These are phyloP conservation scores for Drosophila oshimai DNA, from an alignment of 1,140 invertebrate species.

Conservation along the genomic window DNA sequence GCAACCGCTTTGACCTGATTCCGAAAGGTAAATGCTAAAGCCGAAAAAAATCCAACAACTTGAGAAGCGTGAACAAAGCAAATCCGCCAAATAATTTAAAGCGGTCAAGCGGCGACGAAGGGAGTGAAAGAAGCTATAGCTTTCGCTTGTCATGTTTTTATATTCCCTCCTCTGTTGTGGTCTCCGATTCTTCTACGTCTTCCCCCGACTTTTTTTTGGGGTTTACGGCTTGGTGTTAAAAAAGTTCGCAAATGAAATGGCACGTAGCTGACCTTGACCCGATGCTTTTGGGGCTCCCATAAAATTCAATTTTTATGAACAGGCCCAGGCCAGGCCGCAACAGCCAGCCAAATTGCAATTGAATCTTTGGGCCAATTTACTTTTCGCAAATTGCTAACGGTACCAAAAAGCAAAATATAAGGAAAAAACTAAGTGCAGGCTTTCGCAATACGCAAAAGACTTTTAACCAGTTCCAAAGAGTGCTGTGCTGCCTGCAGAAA, in stretches of 20 bases:
- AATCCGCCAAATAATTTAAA: slow-evolving; percentile 53
- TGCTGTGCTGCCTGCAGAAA: slow-evolving; percentile 13
- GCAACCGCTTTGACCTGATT: slow-evolving; percentile 79
- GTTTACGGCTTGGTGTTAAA: slow-evolving; percentile 39
- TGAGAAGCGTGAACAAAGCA: slow-evolving; percentile 59
- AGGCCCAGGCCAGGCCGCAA: background rate
- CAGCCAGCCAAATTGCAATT: slow-evolving; percentile 43
- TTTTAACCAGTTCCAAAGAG: slow-evolving; percentile 28
- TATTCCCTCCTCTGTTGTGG: slow-evolving; percentile 9
- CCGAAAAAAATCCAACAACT: slow-evolving; percentile 22
- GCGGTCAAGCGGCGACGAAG: slow-evolving; percentile 31
- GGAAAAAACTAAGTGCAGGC: slow-evolving; percentile 21
- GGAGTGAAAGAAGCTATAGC: slow-evolving; percentile 18
- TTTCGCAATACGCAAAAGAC: slow-evolving; percentile 42
- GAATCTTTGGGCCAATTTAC: slow-evolving; percentile 61
- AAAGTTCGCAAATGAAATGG: slow-evolving; percentile 67
- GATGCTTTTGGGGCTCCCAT: slow-evolving; percentile 46
- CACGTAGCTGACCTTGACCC: slow-evolving; percentile 78
- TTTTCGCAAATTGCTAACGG: slow-evolving; percentile 76
- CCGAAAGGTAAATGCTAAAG: slow-evolving; percentile 43
- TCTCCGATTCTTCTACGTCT: background rate
- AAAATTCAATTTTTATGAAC: slow-evolving; percentile 70
- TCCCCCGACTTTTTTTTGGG: background rate
- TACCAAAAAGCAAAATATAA: slow-evolving; percentile 24
- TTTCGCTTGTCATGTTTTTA: slow-evolving; percentile 51